Percentiles rank a stretch among this genome's conserved stretches.
Evolutionary conservation across 1,140 invertebrate species (phyloP).

Genomic region (Euwallacea similis): DNA sequence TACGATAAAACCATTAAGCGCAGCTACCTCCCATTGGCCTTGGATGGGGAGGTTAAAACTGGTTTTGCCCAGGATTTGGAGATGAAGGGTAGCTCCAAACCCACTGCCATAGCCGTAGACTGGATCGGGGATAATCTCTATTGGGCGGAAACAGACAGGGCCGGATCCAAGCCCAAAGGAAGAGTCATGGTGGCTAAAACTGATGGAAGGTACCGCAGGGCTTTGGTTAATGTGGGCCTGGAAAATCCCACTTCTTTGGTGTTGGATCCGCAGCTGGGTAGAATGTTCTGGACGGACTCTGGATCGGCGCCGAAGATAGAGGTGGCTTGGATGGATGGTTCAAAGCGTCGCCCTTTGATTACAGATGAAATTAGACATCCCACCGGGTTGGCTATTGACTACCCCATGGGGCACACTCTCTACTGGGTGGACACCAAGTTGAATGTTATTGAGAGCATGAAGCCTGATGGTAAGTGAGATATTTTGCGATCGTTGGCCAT

Average conservation of each 20-base stretch:
- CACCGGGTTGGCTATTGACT: slow-evolving; percentile 87
- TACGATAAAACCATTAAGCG: slow-evolving; percentile 88
- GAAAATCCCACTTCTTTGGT: slow-evolving; percentile 85
- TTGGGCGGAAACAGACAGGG: slow-evolving; percentile 86
- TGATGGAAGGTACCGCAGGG: slow-evolving; percentile 86
- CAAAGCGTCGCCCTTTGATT: slow-evolving; percentile 77
- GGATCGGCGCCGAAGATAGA: slow-evolving; percentile 85
- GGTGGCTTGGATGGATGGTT: slow-evolving; percentile 94
- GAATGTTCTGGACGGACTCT: slow-evolving; percentile 88
- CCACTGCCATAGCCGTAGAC: slow-evolving; percentile 84
- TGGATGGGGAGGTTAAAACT: slow-evolving; percentile 72
- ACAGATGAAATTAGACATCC: slow-evolving; percentile 78
- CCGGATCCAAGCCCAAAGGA: slow-evolving; percentile 70
- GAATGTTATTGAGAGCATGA: slow-evolving; percentile 89
- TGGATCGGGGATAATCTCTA: slow-evolving; percentile 92
- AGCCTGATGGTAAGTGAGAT: slow-evolving; percentile 69
- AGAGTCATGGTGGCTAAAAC: slow-evolving; percentile 83
- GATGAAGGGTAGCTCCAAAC: slow-evolving; percentile 77
- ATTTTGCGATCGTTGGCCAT: too few relatives aligned
- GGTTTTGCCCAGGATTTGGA: slow-evolving; percentile 88
- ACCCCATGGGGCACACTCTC: slow-evolving; percentile 82
- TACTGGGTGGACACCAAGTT: slow-evolving; percentile 97
- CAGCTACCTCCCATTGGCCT: slow-evolving; percentile 83
- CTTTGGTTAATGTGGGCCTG: slow-evolving; percentile 70
- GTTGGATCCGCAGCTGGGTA: slow-evolving; percentile 82